Base-by-base conservation (phyloP, 2,797 vertebrate genomes). In the Alca torda region DNA sequence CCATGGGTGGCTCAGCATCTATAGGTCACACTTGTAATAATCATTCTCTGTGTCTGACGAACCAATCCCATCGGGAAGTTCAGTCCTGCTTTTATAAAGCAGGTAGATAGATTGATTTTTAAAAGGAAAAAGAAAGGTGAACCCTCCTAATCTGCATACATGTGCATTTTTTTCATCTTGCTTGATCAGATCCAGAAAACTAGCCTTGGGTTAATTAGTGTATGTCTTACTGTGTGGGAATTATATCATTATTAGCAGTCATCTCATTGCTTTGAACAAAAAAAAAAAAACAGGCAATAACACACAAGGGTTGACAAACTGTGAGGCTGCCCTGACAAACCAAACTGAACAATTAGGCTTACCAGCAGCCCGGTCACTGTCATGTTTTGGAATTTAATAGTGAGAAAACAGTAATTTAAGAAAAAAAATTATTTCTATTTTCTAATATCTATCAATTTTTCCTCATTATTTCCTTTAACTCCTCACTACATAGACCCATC, bases 261-360 rank as follows among this genome's bases (percentile, higher is more conserved):
- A 6, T 17, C 30, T 69, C 30, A 39, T 28, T 39, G 21, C 4
- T 43, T 64, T 54, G 57, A 33, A 30, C 6, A 51, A 84, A 73
- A 75, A 50, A 16, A 41, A 41, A 20, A 4, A 37, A 20, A 4
- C 10, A 51, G 9, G 46, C 1, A 1, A 35, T 35, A 59, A 68
- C 0, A 0, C 23, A 46, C 6, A 46, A 16, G 11, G 2, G 23
- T 74, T 68, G 45, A 75, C 80, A 88, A 68, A 31, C 7, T n/a
- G 9, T 19, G 9, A 63, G 19, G 6, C 4, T 7, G 6, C 33
- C 33, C 14, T 3, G 0, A 72, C 41, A 81, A 84, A 77, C 11
- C 10, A 65, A 61, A 61, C 10, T 31, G 23, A 43, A 46, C 16
- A 53, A 11, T 59, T 59, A 35, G 2, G 10, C 7, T 59, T 67